Base-by-base conservation (phyloP, 2,888 invertebrate genomes). In the Pimpla rufipes region DNA sequence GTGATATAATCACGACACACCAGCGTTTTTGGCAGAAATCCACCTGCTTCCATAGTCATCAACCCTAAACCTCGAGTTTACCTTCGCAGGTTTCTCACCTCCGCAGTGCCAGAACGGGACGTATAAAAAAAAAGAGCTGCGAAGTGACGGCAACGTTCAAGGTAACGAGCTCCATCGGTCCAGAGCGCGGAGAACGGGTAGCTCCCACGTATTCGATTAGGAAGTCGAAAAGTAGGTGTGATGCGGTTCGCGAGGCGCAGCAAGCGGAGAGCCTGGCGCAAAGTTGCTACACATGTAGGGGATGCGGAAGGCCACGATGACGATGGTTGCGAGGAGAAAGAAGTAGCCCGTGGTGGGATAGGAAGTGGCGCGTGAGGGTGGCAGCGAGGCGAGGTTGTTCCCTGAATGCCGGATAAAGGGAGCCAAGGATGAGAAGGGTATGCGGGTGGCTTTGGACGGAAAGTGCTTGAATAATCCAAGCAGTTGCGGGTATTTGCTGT, bases 381-480 rank as follows among this genome's bases (percentile, higher is more conserved):
- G 40, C 55, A 57, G 29, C 35, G 42, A 11, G 8, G 10, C 55
- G 8, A 5, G 37, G 35, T 67, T 67, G 52, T 40, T 76, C 45
- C 18, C 16, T 42, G 16, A 45, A 70, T 29, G 40, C 55, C 29
- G 57, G 62, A 64, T 45, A 13, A 45, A 21, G 37, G 45, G n/a
- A 5, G 13, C 18, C 6, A 67, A 29, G 57, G 18, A n/a, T n/a
- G n/a, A n/a, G n/a, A 29, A n/a, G 57, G 45, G 8, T 62, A 29
- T 29, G 23, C 21, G 18, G 35, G 11, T 50, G 68, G 40, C 62
- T 78, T 70, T 70, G 40, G 70, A 52, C 47, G 50, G 67, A 81
- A 83, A 83, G 85, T 85, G 79, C 79, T 80, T 85, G 82, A 85
- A 83, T 85, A 85, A 85, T 79, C 83, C 78, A 81, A 81, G 78